Conservation (phyloP, 2,113 vertebrate species). For the Paracyprichromis sp. region DNA sequence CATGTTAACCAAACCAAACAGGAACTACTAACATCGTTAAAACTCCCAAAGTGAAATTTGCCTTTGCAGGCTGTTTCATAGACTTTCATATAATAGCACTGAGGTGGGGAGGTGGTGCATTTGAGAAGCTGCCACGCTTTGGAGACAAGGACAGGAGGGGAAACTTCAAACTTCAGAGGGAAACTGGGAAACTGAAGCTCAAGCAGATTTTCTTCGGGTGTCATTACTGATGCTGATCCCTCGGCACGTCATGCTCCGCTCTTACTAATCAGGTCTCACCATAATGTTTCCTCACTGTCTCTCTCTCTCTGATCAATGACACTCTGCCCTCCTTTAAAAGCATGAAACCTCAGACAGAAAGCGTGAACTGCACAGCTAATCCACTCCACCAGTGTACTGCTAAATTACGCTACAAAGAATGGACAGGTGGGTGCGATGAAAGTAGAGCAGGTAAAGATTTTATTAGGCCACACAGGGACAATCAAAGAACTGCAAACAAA, state of each 20-base stretch:
- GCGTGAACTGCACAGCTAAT: constrained; percentile 42
- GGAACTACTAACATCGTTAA: not conserved
- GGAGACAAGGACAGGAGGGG: constrained; percentile 8
- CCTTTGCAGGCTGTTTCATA: not conserved
- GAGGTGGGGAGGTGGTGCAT: not conserved
- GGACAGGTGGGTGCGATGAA: not conserved
- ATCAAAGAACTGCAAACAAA: not conserved
- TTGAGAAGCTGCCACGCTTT: not conserved
- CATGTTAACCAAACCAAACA: not conserved
- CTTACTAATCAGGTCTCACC: constrained; percentile 48
- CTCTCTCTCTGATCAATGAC: constrained; percentile 40
- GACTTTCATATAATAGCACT: not conserved
- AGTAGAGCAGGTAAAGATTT: not conserved
- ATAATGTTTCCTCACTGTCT: constrained; percentile 37
- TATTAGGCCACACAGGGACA: not conserved
- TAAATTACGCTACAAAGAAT: constrained; percentile 18
- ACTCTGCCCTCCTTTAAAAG: constrained; percentile 35
- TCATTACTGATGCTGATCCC: constrained; percentile 50
- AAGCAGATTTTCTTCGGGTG: constrained; percentile 24
- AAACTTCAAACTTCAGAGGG: constrained; percentile 3
- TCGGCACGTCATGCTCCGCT: not conserved
- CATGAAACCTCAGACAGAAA: constrained; percentile 15
- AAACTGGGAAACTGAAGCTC: not conserved
- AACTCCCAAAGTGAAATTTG: not conserved
- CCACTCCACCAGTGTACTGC: not conserved